These are phyloP conservation scores for Cranoglanis bouderius DNA, from an alignment of 2,113 vertebrate species.

Conservation along the genomic window DNA sequence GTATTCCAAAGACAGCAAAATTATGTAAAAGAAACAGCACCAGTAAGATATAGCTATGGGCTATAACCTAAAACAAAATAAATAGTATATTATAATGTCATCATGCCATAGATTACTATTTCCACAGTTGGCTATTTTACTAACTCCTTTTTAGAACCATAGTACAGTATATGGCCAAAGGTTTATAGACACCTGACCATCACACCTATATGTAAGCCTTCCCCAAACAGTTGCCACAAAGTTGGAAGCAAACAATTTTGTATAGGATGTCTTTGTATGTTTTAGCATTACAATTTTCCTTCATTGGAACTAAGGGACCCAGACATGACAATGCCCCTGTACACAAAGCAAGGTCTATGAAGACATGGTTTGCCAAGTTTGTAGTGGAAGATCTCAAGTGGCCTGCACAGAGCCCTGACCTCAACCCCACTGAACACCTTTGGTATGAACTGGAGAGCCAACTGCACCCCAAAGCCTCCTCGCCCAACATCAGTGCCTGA, in stretches of 20 bases:
- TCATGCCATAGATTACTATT: not conserved
- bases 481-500: not conserved
- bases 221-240: not conserved
- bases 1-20: not conserved
- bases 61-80: not conserved
- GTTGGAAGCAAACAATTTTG: not conserved
- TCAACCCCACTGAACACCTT: not conserved
- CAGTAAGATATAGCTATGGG: not conserved
- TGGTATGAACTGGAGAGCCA: not conserved
- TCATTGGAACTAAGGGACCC: not conserved
- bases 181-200: not conserved
- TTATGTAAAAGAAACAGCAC: not conserved
- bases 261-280: not conserved
- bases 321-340: not conserved
- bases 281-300: not conserved
- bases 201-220: not conserved
- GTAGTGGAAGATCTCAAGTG: not conserved
- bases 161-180: not conserved
- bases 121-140: not conserved
- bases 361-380: not conserved
- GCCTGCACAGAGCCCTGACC: not conserved
- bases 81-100: not conserved
- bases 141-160: not conserved
- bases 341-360: not conserved
- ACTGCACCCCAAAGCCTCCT: not conserved